Base-by-base conservation (phyloP, 1,140 invertebrate genomes). In the Monochamus saltuarius region DNA sequence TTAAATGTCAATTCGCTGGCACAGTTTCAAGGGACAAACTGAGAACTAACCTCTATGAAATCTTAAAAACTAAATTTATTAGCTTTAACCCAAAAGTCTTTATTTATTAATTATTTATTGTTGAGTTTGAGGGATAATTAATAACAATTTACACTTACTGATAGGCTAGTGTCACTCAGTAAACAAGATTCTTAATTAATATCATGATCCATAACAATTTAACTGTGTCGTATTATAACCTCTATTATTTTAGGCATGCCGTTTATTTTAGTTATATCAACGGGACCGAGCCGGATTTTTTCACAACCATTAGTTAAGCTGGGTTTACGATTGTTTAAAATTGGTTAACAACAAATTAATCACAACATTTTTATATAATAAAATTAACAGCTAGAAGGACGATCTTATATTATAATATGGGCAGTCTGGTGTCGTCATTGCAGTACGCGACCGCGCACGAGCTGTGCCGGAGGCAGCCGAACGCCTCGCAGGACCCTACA, bases 361-460 rank as follows among this genome's bases (percentile, higher is more conserved):
- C 63, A 68, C 66, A 61, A 61, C 61, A 58, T 65, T 40, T 65
- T 63, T 47, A 54, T 55, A 58, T 35, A 35, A 17, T 4, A 59
- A 68, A 68, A 68, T 61, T 62, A 62, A 40, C 59, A 43, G 55
- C 62, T 63, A 38, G 50, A 53, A 55, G 62, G 64, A 61, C 64
- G 67, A 68, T 56, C 29, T 60, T 53, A 45, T 29, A 29, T 29
- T 29, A 29, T 62, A 63, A 59, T 59, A 66, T 61, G 65, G 64
- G 54, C 67, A 66, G 64, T 64, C 56, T 49, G 56, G 17, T 56
- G 53, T 67, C 65, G 65, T 67, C 65, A 67, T 62, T 67, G 65
- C 65, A 67, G 59, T 53, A 60, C 38, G 29, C 61, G 59, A 61
- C 36, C 35, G 38, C 13, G n/a, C 13, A 19, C 60, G 60, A 42